Base-by-base conservation (phyloP, 2,113 vertebrate genomes). In the Osmerus eperlanus region DNA sequence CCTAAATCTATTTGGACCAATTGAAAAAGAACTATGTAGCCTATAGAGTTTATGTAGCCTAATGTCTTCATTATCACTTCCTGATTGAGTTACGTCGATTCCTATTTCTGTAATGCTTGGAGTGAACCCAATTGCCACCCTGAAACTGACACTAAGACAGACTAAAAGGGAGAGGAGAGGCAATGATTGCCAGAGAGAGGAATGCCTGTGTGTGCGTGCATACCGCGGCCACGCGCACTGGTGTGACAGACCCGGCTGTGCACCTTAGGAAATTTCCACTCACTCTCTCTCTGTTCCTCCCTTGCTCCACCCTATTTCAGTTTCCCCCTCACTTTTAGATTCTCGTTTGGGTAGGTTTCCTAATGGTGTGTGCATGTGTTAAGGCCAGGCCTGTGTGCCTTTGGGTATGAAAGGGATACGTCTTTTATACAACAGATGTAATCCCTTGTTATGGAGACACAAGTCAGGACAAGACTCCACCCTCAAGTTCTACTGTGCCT, bases 381-480 rank as follows among this genome's bases (percentile, higher is more conserved):
- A 19, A 4, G 55, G 74, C 0, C 21, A 59, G 36, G 72, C 23
- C 13, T 41, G 68, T 65, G 53, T 52, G 14, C 53, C 29, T 74
- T 36, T 11, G 64, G 28, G 32, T 60, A 51, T 70, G 60, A 54
- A 53, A 64, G 68, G 65, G 70, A 72, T 64, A 78, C 77, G 76
- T 71, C 19, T n/a, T 3, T 9, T 59, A 41, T 59, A 59, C 21
- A n/a, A 54, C 55, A 5, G 25, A 52, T 53, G 60, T 66, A 19
- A 61, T n/a, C 25, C n/a, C 52, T 28, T 29, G 67, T 63, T 47
- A 29, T 29, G 14, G 52, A 61, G 66, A 63, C 36, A 56, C 83
- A 82, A 67, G 85, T 47, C 65, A 29, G 67, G 71, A 83, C 89
- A 81, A 18, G 86, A 78, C 63, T 56, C 16, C 13, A 19, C 23